A percentile compares a stretch with the other conserved stretches of the same genome.
These are phyloP conservation scores for Agapostemon virescens DNA, from an alignment of 2,888 invertebrate genomes.

Conservation along the genomic window DNA sequence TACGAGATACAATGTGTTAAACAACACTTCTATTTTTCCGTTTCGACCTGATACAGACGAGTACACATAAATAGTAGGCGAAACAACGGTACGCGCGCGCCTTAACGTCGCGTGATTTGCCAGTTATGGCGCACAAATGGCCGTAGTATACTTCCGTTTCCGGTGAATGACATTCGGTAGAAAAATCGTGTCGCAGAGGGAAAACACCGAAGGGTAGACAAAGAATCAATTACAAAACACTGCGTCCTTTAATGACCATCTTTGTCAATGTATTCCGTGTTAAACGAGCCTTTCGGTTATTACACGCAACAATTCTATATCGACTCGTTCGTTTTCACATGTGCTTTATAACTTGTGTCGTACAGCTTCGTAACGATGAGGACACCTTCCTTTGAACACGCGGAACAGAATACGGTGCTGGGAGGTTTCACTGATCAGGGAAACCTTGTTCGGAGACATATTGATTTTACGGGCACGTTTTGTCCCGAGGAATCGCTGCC, in stretches of 20 bases:
- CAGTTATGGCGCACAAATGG: neutral
- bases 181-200: neutral
- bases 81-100: neutral
- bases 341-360: neutral
- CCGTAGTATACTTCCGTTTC: neutral
- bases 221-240: neutral
- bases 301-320: neutral
- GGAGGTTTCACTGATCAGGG: neutral
- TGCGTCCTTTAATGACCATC: slow-evolving; percentile 11
- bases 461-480: slow-evolving; percentile 2
- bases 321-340: neutral
- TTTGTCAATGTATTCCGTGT: neutral
- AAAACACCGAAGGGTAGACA: neutral
- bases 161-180: slow-evolving; percentile 1
- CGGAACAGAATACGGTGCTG: neutral
- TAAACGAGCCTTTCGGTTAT: neutral
- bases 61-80: neutral
- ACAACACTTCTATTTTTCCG: neutral
- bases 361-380: neutral
- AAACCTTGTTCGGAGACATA: neutral
- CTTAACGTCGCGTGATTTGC: neutral
- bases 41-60: neutral
- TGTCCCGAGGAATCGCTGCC: neutral
- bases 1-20: neutral
- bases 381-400: neutral